Evolutionary conservation across 2,888 invertebrate genomes (phyloP), one percentile per base, ranked within the genome.

Genomic region (Pristionchus japonicus): DNA sequence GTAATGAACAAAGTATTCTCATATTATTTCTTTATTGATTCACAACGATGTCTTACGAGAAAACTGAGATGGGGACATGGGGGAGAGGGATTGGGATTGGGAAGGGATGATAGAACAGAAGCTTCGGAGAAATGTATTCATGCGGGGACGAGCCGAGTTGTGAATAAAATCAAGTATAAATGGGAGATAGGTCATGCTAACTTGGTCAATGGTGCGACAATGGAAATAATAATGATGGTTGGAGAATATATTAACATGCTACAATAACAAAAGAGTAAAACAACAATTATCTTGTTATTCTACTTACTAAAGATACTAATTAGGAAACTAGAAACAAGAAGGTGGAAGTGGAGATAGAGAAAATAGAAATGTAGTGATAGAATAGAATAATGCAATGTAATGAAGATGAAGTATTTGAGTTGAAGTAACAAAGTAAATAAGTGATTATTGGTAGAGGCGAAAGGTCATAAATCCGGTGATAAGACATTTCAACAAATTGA

Each of bases 231-330:
- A n/a, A 43, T n/a, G n/a, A 11, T 13, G 11, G 47, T n/a, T 27
- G 43, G 23, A 20, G 11, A 52, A 52, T 49, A 83, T 83, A 52
- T 52, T 83, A 83, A 49, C 82, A 83, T 83, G 52, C 80, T 80
- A 80, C 80, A 20, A 80, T 80, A 80, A 47, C 43, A n/a, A 80
- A 49, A 20, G 80, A 47, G 43, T 49, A 80, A 27, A 74, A 74
- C 70, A 74, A 74, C 70, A 40, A 74, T 37, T 57, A 67, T 67
- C 34, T 34, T 43, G 77, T 77, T 77, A 77, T 77, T 77, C 77
- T 77, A 77, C 77, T 77, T 27, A 77, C 77, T 77, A 77, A 27
- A 20, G 70, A 40, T 37, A 9, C 77, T 77, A 77, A 40, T 77
- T 77, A 77, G 77, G 27, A 77, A 77, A 77, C 77, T 77, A 77